phyloP scores from a whole-genome alignment of 64 coral and sea anemone species.

The Dendrophyllia cribrosa region DNA sequence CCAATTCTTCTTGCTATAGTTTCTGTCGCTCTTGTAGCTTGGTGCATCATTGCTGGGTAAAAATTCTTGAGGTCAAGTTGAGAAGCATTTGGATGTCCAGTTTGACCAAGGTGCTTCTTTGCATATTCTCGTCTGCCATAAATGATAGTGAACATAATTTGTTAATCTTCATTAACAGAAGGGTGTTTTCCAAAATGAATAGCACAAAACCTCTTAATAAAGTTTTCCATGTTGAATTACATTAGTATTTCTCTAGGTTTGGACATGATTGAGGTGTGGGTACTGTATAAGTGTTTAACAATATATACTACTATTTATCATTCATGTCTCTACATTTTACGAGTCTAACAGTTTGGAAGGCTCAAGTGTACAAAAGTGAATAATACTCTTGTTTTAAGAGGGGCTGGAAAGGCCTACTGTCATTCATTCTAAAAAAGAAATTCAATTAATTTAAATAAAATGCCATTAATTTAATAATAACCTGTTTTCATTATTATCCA shows the following conservation, averaged over 20 bases:
- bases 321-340: neutral
- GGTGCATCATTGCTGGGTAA: conserved; percentile 70
- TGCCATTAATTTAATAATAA: conserved; percentile 9
- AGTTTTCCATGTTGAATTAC: conserved; percentile 2
- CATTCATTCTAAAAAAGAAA: too few relatives aligned
- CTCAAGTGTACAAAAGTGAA: neutral
- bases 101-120: conserved; percentile 46
- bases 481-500: conserved; percentile 45
- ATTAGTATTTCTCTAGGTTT: conserved; percentile 1
- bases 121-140: conserved; percentile 61
- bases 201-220: conserved; percentile 15
- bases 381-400: neutral
- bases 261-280: too few relatives aligned
- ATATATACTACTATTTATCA: neutral
- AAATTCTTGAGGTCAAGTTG: conserved; percentile 35
- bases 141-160: neutral
- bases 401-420: too few relatives aligned
- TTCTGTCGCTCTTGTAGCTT: conserved; percentile 64
- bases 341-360: neutral
- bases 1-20: conserved; percentile 61
- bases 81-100: conserved; percentile 64
- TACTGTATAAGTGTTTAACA: neutral
- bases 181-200: too few relatives aligned
- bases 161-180: neutral
- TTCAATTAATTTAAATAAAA: neutral